Conservation (phyloP, 2,113 vertebrate species). For the Toxotes chatareus region DNA sequence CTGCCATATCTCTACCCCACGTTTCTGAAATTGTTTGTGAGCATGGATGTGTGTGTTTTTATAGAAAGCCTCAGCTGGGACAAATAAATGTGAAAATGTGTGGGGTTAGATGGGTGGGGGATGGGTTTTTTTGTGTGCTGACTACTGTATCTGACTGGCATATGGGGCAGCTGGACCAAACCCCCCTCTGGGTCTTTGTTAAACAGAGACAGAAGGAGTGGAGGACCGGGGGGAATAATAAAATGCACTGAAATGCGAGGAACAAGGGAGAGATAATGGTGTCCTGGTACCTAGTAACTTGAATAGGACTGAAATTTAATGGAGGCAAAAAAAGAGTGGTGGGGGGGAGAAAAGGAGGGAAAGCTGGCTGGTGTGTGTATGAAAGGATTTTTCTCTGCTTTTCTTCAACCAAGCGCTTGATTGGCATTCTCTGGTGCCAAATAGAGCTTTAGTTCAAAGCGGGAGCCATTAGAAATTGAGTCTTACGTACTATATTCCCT, state of each 20-base stretch:
- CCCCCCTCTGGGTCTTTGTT: constrained; percentile 56
- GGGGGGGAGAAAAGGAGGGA: neutral
- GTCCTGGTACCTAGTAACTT: constrained; percentile 34
- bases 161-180: constrained; percentile 59
- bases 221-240: constrained; percentile 35
- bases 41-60: constrained; percentile 27
- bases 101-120: constrained; percentile 21
- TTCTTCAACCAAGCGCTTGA: constrained; percentile 41
- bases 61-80: constrained; percentile 38
- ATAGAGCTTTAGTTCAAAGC: constrained; percentile 48
- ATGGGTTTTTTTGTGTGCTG: constrained; percentile 18
- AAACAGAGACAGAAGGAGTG: constrained; percentile 44
- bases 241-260: constrained; percentile 55
- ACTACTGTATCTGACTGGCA: constrained; percentile 50
- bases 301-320: constrained; percentile 50
- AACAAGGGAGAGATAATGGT: constrained; percentile 50
- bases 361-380: constrained; percentile 33
- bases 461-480: constrained; percentile 46
- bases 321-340: neutral
- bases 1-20: constrained; percentile 12
- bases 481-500: constrained; percentile 38
- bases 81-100: constrained; percentile 25
- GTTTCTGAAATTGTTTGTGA: constrained; percentile 24
- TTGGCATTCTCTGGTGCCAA: constrained; percentile 65
- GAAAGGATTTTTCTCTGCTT: constrained; percentile 52